These are phyloP conservation scores for Frieseomelitta varia DNA, from an alignment of 1,140 invertebrate genomes.

Conservation along the genomic window DNA sequence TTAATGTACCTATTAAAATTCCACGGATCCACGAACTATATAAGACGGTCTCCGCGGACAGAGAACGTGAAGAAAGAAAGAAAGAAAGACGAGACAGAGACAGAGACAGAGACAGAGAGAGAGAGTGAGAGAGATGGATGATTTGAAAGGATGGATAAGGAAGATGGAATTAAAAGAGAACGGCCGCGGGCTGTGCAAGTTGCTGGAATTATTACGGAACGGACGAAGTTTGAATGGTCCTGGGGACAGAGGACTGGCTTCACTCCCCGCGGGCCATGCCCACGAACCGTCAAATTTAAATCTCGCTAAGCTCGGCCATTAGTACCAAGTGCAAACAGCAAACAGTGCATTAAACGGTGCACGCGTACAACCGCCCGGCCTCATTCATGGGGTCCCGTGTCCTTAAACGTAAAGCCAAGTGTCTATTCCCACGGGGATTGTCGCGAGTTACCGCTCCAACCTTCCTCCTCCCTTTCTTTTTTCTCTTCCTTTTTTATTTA, in stretches of 20 bases:
- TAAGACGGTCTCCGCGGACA: conserved; percentile 6
- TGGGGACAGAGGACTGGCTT: conserved; percentile 15
- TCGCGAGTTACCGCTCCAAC: conserved; percentile 50
- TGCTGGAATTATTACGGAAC: conserved; percentile 69
- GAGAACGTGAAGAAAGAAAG: background rate
- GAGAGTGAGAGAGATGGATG: no score
- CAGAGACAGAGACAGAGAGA: no score
- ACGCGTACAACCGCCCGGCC: conserved; percentile 20
- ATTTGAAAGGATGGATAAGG: background rate
- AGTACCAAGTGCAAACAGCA: conserved; percentile 81
- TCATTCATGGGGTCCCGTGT: conserved; percentile 39
- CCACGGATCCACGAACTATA: conserved; percentile 27
- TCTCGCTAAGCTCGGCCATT: conserved; percentile 81
- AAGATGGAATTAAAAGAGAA: conserved; percentile 16
- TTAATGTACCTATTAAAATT: conserved; percentile 54
- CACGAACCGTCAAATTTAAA: conserved; percentile 79
- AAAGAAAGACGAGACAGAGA: no score
- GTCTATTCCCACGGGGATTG: conserved; percentile 81
- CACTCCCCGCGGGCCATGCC: conserved; percentile 43
- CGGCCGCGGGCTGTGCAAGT: conserved; percentile 69
- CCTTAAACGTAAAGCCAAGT: conserved; percentile 79
- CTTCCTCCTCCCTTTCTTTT: background rate
- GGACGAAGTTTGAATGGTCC: conserved; percentile 77
- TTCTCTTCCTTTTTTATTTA: conserved; percentile 17
- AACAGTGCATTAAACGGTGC: conserved; percentile 79